Conservation (phyloP, 2,888 invertebrate genomes). For the Chydorus sphaericus region DNA sequence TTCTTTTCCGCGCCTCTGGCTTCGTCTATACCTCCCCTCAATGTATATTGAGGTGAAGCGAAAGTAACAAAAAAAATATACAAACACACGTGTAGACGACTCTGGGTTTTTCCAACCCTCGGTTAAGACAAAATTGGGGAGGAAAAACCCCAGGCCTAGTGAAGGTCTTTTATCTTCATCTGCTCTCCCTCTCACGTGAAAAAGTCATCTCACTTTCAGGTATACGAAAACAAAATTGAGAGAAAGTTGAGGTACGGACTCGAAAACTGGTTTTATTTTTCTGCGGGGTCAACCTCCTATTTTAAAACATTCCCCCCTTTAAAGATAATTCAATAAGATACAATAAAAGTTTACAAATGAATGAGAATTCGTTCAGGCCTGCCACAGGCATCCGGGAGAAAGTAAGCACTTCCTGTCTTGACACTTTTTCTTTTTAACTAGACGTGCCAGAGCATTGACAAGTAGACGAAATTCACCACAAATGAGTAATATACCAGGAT, state of each 20-base stretch:
- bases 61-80: neutral
- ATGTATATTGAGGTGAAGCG: neutral
- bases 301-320: too few species aligned
- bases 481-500: too few species aligned
- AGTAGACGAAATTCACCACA: neutral
- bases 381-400: slow-evolving; percentile 5
- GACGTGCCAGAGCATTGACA: neutral
- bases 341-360: neutral
- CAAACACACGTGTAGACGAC: neutral
- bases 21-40: neutral
- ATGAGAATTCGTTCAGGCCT: neutral
- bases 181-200: too few species aligned
- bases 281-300: too few species aligned
- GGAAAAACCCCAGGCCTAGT: too few species aligned
- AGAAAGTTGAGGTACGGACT: too few species aligned
- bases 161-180: too few species aligned
- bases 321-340: too few species aligned
- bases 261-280: too few species aligned
- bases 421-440: neutral
- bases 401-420: neutral
- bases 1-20: neutral
- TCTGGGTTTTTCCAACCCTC: slow-evolving; percentile 4
- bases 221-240: too few species aligned
- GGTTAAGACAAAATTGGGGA: too few species aligned
- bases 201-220: too few species aligned